Conservation (phyloP, 1,140 invertebrate genomes). For the Agrypnia vestita region DNA sequence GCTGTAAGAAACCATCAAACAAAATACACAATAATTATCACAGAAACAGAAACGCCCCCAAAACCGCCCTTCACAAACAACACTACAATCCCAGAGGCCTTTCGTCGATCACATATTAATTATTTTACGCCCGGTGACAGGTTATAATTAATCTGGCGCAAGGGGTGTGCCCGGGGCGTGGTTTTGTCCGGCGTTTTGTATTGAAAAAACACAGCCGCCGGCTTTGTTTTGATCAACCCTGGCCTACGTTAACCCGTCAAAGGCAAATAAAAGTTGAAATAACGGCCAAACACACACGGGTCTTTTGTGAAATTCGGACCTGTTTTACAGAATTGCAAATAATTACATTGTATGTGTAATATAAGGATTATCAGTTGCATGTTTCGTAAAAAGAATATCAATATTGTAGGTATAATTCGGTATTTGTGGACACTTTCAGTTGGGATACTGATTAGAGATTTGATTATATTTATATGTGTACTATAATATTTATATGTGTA, state of each 20-base stretch:
- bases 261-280: conserved; percentile 7
- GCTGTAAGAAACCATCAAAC: too few relatives aligned
- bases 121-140: conserved; percentile 44
- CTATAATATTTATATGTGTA: too few relatives aligned
- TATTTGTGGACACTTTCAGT: too few relatives aligned
- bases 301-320: background rate
- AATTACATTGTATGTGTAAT: too few relatives aligned
- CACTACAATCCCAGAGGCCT: conserved; percentile 15
- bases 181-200: conserved; percentile 4
- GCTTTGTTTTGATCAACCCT: conserved; percentile 39
- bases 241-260: conserved; percentile 25
- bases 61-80: conserved; percentile 37
- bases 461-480: too few relatives aligned
- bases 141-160: conserved; percentile 37
- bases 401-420: too few relatives aligned
- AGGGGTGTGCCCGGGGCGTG: conserved; percentile 41
- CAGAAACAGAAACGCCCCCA: conserved; percentile 20
- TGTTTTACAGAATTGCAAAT: background rate
- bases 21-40: background rate
- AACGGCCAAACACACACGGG: background rate
- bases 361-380: too few relatives aligned
- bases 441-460: too few relatives aligned
- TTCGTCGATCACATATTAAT: conserved; percentile 49
- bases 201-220: background rate
- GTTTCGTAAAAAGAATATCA: too few relatives aligned